Evolutionary conservation across 2,888 invertebrate species (phyloP), one percentile per base, ranked within the genome.

Genomic region (Apodemia zela): DNA sequence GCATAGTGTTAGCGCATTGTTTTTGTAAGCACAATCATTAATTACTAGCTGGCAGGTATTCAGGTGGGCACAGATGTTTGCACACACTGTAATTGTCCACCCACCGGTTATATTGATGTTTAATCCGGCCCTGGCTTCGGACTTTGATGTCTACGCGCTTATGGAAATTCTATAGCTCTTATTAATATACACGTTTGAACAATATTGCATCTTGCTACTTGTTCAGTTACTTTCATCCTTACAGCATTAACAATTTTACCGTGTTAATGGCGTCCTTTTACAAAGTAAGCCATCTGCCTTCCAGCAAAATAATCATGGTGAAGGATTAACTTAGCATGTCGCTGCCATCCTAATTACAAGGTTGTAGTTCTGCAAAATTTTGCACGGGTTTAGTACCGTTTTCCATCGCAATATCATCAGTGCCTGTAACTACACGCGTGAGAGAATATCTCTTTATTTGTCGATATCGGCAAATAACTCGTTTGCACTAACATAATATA

Each of bases 1-100:
- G 73, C 75, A 74, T 72, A 78, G 80, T 78, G 82, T 81, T 82
- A 75, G 80, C 79, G 82, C 84, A 87, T 89, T 88, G 89, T 89
- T 87, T 88, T 85, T 84, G 84, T 75, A 73, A 70, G 73, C 76
- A 73, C 78, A 74, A 79, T 78, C 81, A 87, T 87, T 85, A 87
- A 85, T 87, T 84, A 84, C 75, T 65, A 72, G 71, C 73, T 54
- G 54, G 54, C 74, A 78, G 76, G 77, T 74, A 80, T 77, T 82
- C 77, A 80, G 80, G 87, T 87, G 87, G 88, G 87, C 84, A 76
- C 78, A 79, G 81, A 54, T 54, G 54, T 54, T 54, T 85, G 84
- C 65, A 68, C 69, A 68, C 71, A 68, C 78, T 72, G 79, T 84
- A 85, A 87, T 86, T 80, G 85, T 86, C 87, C 87, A 77, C 89